Evolutionary conservation across 2,888 invertebrate species (phyloP).

Genomic region (Halocaridina rubra): DNA sequence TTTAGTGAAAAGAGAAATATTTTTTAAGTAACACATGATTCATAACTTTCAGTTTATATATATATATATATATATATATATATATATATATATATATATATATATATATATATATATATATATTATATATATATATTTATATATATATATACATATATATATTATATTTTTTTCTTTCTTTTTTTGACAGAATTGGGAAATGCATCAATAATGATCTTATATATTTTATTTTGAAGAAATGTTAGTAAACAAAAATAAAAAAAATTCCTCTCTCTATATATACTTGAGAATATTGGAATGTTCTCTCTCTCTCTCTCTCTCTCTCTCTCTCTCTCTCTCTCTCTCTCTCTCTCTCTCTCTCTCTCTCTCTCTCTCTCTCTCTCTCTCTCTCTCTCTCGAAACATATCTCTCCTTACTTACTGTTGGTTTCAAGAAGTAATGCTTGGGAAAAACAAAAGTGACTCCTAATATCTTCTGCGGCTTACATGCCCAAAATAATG

Average conservation of each 20-base stretch:
- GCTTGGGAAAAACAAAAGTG: not conserved
- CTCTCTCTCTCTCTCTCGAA: no score
- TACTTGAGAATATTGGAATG: not conserved
- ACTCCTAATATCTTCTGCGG: no score
- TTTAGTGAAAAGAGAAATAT: no score
- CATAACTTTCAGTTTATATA: no score
- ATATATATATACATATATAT: constrained; percentile 12
- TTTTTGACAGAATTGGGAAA: no score
- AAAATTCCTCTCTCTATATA: no score
- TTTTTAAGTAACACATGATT: no score
- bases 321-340: not conserved
- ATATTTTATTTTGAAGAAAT: no score
- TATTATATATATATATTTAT: not conserved
- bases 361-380: not conserved
- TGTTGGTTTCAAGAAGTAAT: no score
- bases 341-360: not conserved
- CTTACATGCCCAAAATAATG: no score
- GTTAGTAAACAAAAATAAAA: no score
- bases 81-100: not conserved
- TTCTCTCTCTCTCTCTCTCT: not conserved
- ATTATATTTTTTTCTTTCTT: not conserved
- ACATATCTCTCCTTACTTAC: not conserved
- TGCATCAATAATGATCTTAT: no score
- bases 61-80: constrained; percentile 32
- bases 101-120: not conserved